Percentiles rank a stretch among this genome's conserved stretches.
phyloP scores from a whole-genome alignment of 2,113 vertebrate genomes.

The Dasyurus viverrinus region DNA sequence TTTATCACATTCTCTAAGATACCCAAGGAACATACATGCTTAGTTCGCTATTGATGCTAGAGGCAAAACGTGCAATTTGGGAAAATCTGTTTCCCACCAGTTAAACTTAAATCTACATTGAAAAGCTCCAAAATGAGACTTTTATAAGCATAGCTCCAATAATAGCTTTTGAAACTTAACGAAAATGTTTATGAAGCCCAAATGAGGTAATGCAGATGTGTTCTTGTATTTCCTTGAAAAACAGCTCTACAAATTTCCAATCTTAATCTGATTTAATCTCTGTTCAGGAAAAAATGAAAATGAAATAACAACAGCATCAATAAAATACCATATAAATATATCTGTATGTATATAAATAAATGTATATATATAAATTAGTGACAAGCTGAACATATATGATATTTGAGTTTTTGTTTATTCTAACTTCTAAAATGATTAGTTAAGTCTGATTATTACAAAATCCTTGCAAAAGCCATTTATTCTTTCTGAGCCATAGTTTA shows the following conservation, averaged over 20 bases:
- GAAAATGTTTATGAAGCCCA: not conserved
- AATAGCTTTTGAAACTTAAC: not conserved
- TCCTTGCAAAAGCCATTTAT: not conserved
- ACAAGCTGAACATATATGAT: not conserved
- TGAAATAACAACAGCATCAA: not conserved
- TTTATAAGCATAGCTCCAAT: not conserved
- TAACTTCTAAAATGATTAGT: not conserved
- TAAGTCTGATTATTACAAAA: not conserved
- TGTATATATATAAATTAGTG: not conserved
- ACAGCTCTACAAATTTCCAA: not conserved
- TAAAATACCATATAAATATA: not conserved
- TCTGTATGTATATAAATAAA: not conserved
- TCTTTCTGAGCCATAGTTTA: not conserved
- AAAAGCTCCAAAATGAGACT: not conserved
- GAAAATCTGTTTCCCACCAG: not conserved
- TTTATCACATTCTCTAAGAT: not conserved
- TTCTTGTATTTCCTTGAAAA: not conserved
- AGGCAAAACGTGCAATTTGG: constrained; percentile 12
- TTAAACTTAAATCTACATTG: not conserved
- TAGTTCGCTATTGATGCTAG: not conserved
- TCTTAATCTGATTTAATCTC: not conserved
- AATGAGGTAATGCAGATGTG: not conserved
- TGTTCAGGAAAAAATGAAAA: not conserved
- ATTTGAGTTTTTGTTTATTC: not conserved
- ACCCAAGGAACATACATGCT: not conserved